Conservation (phyloP, 2,113 vertebrate species). For the Halichoerus grypus region DNA sequence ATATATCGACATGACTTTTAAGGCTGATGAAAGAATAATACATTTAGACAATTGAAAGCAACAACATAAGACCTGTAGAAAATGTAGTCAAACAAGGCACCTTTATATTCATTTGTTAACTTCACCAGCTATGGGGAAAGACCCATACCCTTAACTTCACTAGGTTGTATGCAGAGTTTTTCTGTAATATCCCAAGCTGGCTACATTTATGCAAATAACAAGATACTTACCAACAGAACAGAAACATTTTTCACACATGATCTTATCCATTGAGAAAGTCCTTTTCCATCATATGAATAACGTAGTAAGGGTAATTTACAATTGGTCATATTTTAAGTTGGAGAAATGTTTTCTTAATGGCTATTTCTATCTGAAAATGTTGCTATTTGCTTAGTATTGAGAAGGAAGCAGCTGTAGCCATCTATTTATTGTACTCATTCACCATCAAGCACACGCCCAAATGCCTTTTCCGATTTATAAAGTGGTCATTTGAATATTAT, state of each 20-base stretch:
- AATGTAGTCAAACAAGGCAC: accelerated
- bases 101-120: neutral
- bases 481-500: neutral
- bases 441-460: neutral
- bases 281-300: neutral
- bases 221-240: neutral
- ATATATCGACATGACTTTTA: neutral
- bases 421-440: neutral
- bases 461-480: neutral
- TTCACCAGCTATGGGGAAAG: neutral
- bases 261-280: neutral
- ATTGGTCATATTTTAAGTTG: neutral
- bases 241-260: neutral
- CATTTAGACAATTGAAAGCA: neutral
- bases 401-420: neutral
- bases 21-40: neutral
- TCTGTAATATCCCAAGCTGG: neutral
- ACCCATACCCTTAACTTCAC: neutral
- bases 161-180: neutral
- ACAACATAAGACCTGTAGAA: neutral
- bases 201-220: neutral
- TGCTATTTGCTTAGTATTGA: neutral
- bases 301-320: neutral
- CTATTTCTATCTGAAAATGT: neutral
- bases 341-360: conserved; percentile 6